Conservation (phyloP, 2,113 vertebrate genomes). For the Ailuropoda melanoleuca region DNA sequence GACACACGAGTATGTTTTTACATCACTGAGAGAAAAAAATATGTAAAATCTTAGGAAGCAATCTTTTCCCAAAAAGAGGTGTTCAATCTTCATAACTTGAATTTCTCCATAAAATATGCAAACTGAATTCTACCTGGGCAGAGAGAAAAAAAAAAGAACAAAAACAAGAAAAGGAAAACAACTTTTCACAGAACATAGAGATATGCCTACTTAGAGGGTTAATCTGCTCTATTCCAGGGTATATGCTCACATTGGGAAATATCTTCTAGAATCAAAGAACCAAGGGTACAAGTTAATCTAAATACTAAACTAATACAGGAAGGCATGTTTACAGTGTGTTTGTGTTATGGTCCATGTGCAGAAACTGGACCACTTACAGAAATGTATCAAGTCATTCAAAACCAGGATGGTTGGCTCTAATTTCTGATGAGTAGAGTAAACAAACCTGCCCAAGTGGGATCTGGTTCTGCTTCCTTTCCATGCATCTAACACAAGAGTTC, state of each 20-base stretch:
- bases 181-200: neutral
- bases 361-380: conserved; percentile 47
- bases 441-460: conserved; percentile 14
- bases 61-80: conserved; percentile 16
- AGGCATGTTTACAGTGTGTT: neutral
- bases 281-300: conserved; percentile 8
- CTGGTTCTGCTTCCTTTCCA: conserved; percentile 22
- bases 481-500: neutral
- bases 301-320: conserved; percentile 37
- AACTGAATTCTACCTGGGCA: conserved; percentile 16
- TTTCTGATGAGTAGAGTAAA: conserved; percentile 36
- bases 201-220: neutral
- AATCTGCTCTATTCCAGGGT: neutral
- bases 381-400: conserved; percentile 48
- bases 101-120: conserved; percentile 49
- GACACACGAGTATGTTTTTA: neutral
- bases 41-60: conserved; percentile 20
- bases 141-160: neutral
- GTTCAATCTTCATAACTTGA: neutral
- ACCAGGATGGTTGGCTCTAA: conserved; percentile 1
- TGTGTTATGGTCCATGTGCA: neutral
- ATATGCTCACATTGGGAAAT: neutral
- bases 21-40: conserved; percentile 13
- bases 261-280: conserved; percentile 49
- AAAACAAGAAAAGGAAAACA: neutral